Conservation (phyloP, 1,140 invertebrate genomes). For the Adelges cooleyi region DNA sequence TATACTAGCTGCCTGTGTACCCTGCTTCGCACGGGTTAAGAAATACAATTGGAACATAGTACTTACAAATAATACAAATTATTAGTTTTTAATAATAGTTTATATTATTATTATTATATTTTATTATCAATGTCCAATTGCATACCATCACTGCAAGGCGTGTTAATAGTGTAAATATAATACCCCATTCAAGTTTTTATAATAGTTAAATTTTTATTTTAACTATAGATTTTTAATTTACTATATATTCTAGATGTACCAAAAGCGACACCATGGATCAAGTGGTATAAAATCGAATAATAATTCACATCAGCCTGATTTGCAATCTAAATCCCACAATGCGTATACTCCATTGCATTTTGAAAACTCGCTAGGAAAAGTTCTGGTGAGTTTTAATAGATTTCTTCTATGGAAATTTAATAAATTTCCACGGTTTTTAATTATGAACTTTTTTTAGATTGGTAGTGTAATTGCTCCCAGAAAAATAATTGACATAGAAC, state of each 20-base stretch:
- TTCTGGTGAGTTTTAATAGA: conserved; percentile 30
- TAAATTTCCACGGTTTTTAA: background rate
- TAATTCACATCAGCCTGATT: background rate
- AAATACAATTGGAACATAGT: too few relatives aligned
- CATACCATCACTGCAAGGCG: too few relatives aligned
- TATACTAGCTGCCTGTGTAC: too few relatives aligned
- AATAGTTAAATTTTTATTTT: too few relatives aligned
- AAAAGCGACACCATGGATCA: conserved; percentile 11
- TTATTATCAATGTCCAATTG: too few relatives aligned
- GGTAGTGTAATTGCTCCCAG: conserved; percentile 30
- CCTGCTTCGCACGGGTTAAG: too few relatives aligned
- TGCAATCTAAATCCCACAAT: conserved; percentile 7
- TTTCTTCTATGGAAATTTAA: background rate
- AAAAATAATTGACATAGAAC: conserved; percentile 29
- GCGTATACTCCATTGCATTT: conserved; percentile 34
- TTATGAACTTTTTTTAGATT: conserved; percentile 11
- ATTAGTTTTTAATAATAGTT: too few relatives aligned
- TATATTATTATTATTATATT: too few relatives aligned
- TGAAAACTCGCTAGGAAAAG: conserved; percentile 35
- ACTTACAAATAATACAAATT: too few relatives aligned
- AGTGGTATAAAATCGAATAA: background rate
- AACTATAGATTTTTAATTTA: too few relatives aligned
- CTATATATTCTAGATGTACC: conserved; percentile 1
- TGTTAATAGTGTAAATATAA: too few relatives aligned
- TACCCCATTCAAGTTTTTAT: too few relatives aligned